These are phyloP conservation scores for Danaus chrysippus DNA, from an alignment of 2,888 invertebrate species.

Conservation along the genomic window DNA sequence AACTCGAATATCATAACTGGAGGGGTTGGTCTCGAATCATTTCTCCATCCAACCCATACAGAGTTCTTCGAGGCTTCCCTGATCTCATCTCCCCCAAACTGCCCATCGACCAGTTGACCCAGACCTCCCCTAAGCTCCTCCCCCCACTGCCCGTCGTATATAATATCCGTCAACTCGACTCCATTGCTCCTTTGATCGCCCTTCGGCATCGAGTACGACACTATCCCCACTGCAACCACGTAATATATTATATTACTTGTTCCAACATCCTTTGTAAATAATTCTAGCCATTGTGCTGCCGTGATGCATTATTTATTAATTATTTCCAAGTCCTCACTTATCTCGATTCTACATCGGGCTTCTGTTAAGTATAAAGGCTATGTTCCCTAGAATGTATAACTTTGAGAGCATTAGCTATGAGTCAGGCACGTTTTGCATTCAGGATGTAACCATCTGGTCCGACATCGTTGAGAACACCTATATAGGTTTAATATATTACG, in stretches of 20 bases:
- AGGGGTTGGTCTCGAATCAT: conserved; percentile 82
- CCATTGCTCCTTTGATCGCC: conserved; percentile 89
- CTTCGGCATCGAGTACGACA: conserved; percentile 93
- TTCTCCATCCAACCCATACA: conserved; percentile 96
- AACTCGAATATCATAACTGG: conserved; percentile 89
- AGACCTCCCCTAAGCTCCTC: conserved; percentile 87
- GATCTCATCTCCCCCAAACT: conserved; percentile 84
- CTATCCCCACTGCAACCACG: conserved; percentile 83
- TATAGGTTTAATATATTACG: no score
- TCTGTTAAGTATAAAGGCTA: conserved; percentile 1
- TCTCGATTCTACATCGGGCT: neutral
- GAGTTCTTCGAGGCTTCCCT: conserved; percentile 79
- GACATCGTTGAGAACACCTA: neutral
- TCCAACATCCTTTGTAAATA: neutral
- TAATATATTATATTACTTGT: neutral
- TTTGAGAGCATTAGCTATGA: neutral
- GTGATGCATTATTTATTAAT: conserved; percentile 1
- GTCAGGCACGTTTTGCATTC: neutral
- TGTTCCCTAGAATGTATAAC: neutral
- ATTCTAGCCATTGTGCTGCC: neutral
- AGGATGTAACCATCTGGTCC: neutral
- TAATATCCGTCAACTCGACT: conserved; percentile 89
- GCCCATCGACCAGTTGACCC: conserved; percentile 91
- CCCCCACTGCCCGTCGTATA: conserved; percentile 92
- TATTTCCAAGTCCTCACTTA: neutral